A percentile compares a stretch with the other conserved stretches of the same genome.
phyloP scores from a whole-genome alignment of 1,140 invertebrate species.

The Leguminivora glycinivorella region DNA sequence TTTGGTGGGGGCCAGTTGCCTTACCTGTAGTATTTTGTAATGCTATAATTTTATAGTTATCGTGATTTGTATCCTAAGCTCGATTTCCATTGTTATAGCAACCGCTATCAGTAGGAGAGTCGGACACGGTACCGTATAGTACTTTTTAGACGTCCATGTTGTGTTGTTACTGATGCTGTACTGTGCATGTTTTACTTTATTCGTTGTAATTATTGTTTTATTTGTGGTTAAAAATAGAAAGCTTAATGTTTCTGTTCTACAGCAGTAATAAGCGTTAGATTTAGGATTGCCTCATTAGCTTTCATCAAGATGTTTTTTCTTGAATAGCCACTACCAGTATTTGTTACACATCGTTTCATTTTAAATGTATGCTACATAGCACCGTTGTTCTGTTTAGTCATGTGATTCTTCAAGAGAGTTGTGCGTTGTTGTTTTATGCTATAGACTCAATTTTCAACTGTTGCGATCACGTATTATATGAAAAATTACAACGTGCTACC shows the following conservation, averaged over 20 bases:
- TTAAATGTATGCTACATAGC: neutral
- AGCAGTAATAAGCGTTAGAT: no score
- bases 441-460: no score
- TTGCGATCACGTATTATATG: no score
- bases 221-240: neutral
- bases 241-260: neutral
- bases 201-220: constrained; percentile 25
- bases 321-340: neutral
- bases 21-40: neutral
- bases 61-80: constrained; percentile 5
- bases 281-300: no score
- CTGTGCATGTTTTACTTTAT: constrained; percentile 29
- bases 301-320: no score
- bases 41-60: neutral
- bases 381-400: neutral
- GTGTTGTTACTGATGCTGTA: constrained; percentile 23
- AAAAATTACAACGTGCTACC: no score
- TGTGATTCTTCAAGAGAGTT: neutral
- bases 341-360: neutral
- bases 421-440: no score
- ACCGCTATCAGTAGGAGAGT: constrained; percentile 56
- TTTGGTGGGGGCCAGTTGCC: no score
- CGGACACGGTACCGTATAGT: constrained; percentile 60
- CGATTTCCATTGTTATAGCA: constrained; percentile 22
- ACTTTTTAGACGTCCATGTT: constrained; percentile 32